Evolutionary conservation across 1,140 invertebrate species (phyloP).

Genomic region (Zaprionus vittiger): DNA sequence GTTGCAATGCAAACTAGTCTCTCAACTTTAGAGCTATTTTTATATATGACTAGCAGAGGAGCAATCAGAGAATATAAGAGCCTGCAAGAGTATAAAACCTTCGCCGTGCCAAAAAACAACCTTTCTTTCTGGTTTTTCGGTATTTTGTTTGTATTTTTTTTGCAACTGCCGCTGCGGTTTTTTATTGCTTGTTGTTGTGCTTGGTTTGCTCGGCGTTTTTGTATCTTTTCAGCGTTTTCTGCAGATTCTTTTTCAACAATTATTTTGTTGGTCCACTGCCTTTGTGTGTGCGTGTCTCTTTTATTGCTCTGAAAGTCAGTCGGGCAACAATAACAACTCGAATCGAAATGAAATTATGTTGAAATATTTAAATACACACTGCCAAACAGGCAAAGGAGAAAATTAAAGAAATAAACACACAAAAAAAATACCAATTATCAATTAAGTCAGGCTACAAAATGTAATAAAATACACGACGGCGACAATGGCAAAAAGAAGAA

Average conservation of each 20-base stretch:
- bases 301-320: slow-evolving; percentile 53
- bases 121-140: slow-evolving; percentile 27
- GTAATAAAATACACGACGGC: slow-evolving; percentile 69
- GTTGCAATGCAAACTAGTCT: no score
- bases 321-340: slow-evolving; percentile 36
- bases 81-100: no score
- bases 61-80: no score
- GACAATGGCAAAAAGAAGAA: slow-evolving; percentile 50
- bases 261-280: slow-evolving; percentile 57
- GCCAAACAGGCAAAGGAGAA: slow-evolving; percentile 36
- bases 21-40: no score
- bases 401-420: slow-evolving; percentile 44
- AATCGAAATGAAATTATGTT: slow-evolving; percentile 76
- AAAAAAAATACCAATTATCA: slow-evolving; percentile 78
- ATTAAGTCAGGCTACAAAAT: slow-evolving; percentile 65
- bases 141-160: slow-evolving; percentile 39
- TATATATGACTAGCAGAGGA: no score
- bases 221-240: slow-evolving; percentile 37
- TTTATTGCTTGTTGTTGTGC: slow-evolving; percentile 66
- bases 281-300: slow-evolving; percentile 48
- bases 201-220: slow-evolving; percentile 31
- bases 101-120: neutral
- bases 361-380: slow-evolving; percentile 79
- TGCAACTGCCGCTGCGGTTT: slow-evolving; percentile 67
- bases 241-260: slow-evolving; percentile 76